Base-by-base conservation (phyloP, 2,113 vertebrate species). In the Trematomus loennbergii region DNA sequence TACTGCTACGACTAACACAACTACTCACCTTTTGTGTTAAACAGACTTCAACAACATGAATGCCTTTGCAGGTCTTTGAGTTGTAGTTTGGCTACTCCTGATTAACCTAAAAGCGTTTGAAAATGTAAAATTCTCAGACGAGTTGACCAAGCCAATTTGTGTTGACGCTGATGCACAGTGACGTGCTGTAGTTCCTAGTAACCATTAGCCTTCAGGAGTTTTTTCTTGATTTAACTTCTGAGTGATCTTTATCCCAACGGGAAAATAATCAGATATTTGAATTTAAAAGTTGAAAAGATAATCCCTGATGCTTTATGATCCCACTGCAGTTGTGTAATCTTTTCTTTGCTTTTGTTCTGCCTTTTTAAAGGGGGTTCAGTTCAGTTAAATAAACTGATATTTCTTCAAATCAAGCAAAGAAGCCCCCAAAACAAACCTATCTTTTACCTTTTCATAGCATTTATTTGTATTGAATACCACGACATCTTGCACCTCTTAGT, bases 261-360 rank as follows among this genome's bases (percentile, higher is more conserved):
- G 29, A 53, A 70, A 66, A 60, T 48, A 29, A 71, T 84, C 80
- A 82, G 69, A 76, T 60, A 49, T 81, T 52, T 43, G 62, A 85
- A 63, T 62, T 77, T 78, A 36, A 53, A 66, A 48, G 55, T 82
- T 85, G 49, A 63, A 79, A 69, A 87, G 75, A 78, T 85, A 72
- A 92, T 85, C 74, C 79, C 49, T 61, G 0, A 1, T 70, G 63
- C 69, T 88, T 84, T 82, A 72, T 81, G 59, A 77, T 68, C 71
- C 10, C 0, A 53, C 43, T 12, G 69, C 17, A 11, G 15, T 75
- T 50, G 55, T 76, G 50, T 78, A 81, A 80, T 86, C 81, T 61
- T 72, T 75, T 58, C 69, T 79, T 53, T 60, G 67, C 72, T 71
- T 29, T 77, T 18, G 43, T 64, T 68, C 10, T 73, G 29, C 40